phyloP scores from a whole-genome alignment of 2,113 vertebrate genomes.

The Gobio gobio region DNA sequence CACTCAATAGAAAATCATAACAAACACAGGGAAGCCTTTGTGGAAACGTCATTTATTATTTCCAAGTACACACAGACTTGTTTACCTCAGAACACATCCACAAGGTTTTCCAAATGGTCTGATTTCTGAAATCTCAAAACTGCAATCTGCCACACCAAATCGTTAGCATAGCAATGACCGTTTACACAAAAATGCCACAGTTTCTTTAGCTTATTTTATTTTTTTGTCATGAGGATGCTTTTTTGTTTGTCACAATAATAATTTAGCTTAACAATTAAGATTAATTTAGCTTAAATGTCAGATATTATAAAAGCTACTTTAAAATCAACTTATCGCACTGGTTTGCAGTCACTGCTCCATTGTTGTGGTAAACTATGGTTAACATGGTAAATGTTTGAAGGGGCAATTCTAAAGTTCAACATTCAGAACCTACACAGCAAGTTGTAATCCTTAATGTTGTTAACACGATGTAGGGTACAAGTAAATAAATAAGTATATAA shows the following conservation, averaged over 20 bases:
- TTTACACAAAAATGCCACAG: not conserved
- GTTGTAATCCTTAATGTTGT: not conserved
- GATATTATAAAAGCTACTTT: not conserved
- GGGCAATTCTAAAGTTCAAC: not conserved
- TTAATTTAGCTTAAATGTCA: too few species aligned
- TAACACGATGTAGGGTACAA: not conserved
- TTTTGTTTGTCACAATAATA: too few species aligned
- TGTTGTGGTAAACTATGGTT: not conserved
- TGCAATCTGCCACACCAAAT: not conserved
- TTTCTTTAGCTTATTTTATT: not conserved
- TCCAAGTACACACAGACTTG: slow-evolving; percentile 22
- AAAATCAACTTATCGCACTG: not conserved
- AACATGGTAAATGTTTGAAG: not conserved
- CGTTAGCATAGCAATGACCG: not conserved
- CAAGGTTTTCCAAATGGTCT: not conserved
- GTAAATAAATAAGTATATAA: slow-evolving; percentile 2
- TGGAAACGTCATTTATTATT: slow-evolving; percentile 27
- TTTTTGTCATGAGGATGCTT: too few species aligned
- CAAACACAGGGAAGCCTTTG: slow-evolving; percentile 32
- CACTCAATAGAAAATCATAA: slow-evolving; percentile 23
- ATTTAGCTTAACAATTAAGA: too few species aligned
- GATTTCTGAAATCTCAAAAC: not conserved
- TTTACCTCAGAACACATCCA: slow-evolving; percentile 7
- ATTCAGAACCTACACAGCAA: not conserved
- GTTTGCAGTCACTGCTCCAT: not conserved